Conservation (phyloP, 2,113 vertebrate genomes). For the Tachysurus fulvidraco region DNA sequence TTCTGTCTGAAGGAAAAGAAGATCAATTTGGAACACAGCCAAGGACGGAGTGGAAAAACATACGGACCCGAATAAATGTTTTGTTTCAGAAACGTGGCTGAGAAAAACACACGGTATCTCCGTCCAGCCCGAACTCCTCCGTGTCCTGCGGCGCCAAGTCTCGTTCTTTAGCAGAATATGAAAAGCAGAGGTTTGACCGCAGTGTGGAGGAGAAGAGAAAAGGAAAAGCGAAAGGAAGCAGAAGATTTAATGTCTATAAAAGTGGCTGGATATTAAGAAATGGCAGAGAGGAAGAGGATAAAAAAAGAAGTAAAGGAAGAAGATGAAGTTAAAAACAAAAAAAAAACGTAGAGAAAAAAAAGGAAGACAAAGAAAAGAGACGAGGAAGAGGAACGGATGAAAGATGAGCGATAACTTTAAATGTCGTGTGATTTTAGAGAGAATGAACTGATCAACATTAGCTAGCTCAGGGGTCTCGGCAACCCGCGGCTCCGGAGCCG, state of each 20-base stretch:
- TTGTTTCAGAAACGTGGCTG: not conserved
- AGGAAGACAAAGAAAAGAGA: not conserved
- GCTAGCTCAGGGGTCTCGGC: too few species aligned
- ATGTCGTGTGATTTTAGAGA: not conserved
- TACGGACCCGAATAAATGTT: not conserved
- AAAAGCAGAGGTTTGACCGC: not conserved
- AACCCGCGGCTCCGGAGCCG: too few species aligned
- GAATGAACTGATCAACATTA: not conserved
- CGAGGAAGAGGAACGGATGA: not conserved
- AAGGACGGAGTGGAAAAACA: not conserved
- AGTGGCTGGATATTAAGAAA: not conserved
- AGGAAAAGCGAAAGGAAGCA: not conserved
- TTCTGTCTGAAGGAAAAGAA: constrained; percentile 47
- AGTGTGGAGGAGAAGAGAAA: not conserved
- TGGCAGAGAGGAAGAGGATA: not conserved
- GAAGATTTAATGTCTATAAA: not conserved
- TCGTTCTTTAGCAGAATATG: not conserved
- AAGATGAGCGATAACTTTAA: not conserved
- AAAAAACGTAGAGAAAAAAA: not conserved
- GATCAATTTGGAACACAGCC: constrained; percentile 43
- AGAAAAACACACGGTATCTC: not conserved
- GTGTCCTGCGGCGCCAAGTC: not conserved
- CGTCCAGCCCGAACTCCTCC: not conserved
- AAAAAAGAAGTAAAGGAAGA: not conserved
- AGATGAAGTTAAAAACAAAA: not conserved